These are phyloP conservation scores for Mesorhabditis belari DNA, from an alignment of 2,888 invertebrate species.

Conservation along the genomic window DNA sequence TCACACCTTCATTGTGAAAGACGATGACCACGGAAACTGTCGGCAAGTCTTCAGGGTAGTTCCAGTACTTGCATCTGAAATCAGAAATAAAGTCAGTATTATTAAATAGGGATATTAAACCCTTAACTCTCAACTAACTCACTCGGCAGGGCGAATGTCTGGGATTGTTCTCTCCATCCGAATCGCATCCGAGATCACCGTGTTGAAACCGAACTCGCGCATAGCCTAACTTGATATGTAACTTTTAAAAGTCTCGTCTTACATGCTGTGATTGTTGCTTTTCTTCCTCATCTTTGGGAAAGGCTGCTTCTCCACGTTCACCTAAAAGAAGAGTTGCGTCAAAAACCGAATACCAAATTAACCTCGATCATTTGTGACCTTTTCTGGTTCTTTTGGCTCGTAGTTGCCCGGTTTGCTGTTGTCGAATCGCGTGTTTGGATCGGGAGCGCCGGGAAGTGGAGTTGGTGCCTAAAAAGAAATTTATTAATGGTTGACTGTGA, in stretches of 20 bases:
- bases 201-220: slow-evolving; percentile 94
- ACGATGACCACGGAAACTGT: slow-evolving; percentile 86
- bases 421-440: slow-evolving; percentile 51
- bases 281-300: neutral
- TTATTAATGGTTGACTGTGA: too few species aligned
- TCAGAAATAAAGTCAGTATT: neutral
- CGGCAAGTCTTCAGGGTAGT: slow-evolving; percentile 81
- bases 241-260: too few species aligned
- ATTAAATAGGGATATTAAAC: neutral
- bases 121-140: too few species aligned
- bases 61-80: slow-evolving; percentile 81
- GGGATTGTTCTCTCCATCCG: slow-evolving; percentile 81
- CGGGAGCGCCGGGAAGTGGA: slow-evolving; percentile 20
- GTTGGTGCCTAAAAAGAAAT: neutral
- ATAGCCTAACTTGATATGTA: too few species aligned
- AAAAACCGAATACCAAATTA: neutral
- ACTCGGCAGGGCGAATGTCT: slow-evolving; percentile 81
- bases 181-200: slow-evolving; percentile 80
- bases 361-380: slow-evolving; percentile 67
- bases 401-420: slow-evolving; percentile 65
- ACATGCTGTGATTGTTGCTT: slow-evolving; percentile 73
- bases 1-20: slow-evolving; percentile 78
- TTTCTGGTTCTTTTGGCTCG: slow-evolving; percentile 67
- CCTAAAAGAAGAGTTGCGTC: neutral
- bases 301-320: neutral